Evolutionary conservation across 2,888 invertebrate species (phyloP), one percentile per base, ranked within the genome.

Genomic region (Stenodera caucasica): DNA sequence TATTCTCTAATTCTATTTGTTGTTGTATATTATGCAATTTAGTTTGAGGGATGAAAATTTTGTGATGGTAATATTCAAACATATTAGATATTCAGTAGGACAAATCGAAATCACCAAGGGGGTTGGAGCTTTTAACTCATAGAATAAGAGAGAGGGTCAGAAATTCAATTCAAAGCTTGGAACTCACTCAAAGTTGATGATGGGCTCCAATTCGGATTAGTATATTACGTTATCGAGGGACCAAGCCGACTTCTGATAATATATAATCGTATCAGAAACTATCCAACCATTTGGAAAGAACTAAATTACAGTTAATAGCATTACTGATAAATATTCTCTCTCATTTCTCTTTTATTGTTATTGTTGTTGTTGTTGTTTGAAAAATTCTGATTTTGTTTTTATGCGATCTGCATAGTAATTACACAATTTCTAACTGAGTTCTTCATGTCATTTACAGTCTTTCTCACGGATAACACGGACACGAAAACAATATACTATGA

Each of bases 151-250:
- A 53, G 58, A 65, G 74, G 74, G 73, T 74, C 72, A 72, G 70
- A 70, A 72, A 73, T 73, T 72, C 68, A 73, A 73, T 73, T 72
- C 68, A 61, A 66, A 68, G 69, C 69, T 72, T 65, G 66, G 66
- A 68, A 70, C 71, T 70, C 69, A n/a, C n/a, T 67, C 68, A 68
- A 71, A 71, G 69, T 71, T 73, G 72, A 72, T 68, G 70, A 72
- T 72, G 73, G 74, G 65, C 67, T 70, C 72, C 72, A 72, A 75
- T 75, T 74, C 68, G 70, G 72, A 75, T 75, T 75, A 73, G 72
- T 72, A 71, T 72, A 75, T 75, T 72, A 69, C 72, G 70, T 75
- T 73, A 75, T 71, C 63, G 60, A 53, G 61, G 64, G 60, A 57
- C 56, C 18, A 23, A 37, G 15, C 45, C 40, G 65, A 63, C 67